Evolutionary conservation across 1,140 invertebrate genomes (phyloP).

Genomic region (Calliopsis andreniformis): DNA sequence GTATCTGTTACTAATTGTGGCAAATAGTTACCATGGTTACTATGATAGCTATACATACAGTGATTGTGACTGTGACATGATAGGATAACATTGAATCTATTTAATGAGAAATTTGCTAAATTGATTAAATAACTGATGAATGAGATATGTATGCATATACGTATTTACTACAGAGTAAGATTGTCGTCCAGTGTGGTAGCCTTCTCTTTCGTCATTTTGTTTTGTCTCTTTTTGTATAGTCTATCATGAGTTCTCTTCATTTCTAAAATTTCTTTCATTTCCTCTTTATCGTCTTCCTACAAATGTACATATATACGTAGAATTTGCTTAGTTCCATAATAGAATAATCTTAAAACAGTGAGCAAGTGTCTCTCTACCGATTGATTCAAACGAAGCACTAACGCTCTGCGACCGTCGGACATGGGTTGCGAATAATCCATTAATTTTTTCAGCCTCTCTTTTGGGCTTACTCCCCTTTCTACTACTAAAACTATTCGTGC

Average conservation of each 20-base stretch:
- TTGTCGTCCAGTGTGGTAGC: slow-evolving; percentile 7
- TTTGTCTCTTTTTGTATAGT: slow-evolving; percentile 86
- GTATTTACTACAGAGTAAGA: background rate
- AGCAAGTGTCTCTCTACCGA: slow-evolving; percentile 81
- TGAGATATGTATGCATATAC: too few relatives aligned
- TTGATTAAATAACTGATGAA: too few relatives aligned
- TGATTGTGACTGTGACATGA: too few relatives aligned
- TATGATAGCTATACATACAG: background rate
- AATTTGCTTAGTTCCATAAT: background rate
- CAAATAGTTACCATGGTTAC: slow-evolving; percentile 11
- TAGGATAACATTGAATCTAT: too few relatives aligned
- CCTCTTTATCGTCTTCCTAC: slow-evolving; percentile 94
- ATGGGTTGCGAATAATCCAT: slow-evolving; percentile 97
- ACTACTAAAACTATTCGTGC: slow-evolving; percentile 98
- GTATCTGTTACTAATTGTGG: background rate
- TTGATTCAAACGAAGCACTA: slow-evolving; percentile 93
- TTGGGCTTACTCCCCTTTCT: slow-evolving; percentile 95
- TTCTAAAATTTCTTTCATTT: slow-evolving; percentile 96
- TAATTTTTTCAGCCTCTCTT: slow-evolving; percentile 91
- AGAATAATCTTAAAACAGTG: background rate
- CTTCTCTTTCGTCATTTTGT: slow-evolving; percentile 60
- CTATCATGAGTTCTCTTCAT: slow-evolving; percentile 93
- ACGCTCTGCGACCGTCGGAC: slow-evolving; percentile 93
- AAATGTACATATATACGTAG: slow-evolving; percentile 36
- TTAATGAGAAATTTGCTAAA: too few relatives aligned